Conservation (phyloP, 2,888 invertebrate genomes). For the Drosophila birchii region DNA sequence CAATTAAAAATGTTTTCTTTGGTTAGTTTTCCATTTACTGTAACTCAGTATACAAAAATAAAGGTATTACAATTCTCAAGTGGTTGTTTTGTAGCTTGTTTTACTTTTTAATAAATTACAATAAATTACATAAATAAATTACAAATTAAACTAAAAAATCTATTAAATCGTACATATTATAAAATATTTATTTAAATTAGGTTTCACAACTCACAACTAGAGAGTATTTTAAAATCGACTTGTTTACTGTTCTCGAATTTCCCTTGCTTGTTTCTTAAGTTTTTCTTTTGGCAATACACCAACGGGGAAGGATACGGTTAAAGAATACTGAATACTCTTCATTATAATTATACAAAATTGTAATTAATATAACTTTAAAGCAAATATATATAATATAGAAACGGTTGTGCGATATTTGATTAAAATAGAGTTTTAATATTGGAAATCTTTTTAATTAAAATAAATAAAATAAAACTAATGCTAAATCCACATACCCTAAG, state of each 20-base stretch:
- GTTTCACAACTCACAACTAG: not conserved
- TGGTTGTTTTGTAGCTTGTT: not conserved
- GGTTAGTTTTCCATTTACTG: not conserved
- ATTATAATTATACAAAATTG: too few species aligned
- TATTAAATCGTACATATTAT: not conserved
- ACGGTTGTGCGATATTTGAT: too few species aligned
- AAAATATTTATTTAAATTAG: not conserved
- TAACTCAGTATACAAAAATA: too few species aligned
- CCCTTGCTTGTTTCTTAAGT: constrained; percentile 23
- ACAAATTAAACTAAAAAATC: not conserved
- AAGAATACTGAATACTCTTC: constrained; percentile 6
- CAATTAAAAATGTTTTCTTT: not conserved
- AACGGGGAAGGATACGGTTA: constrained; percentile 3
- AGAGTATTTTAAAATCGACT: constrained; percentile 14
- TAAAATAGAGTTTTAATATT: too few species aligned
- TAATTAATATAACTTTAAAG: not conserved
- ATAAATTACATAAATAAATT: too few species aligned
- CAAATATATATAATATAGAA: too few species aligned
- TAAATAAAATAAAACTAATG: not conserved
- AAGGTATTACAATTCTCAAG: not conserved
- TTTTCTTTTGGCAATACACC: constrained; percentile 37
- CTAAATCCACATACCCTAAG: constrained; percentile 2
- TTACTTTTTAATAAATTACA: too few species aligned
- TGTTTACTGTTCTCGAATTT: not conserved
- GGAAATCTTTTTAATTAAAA: not conserved